Evolutionary conservation across 2,113 vertebrate genomes (phyloP), one percentile per base, ranked within the genome.

Genomic region (Ailurus styani): DNA sequence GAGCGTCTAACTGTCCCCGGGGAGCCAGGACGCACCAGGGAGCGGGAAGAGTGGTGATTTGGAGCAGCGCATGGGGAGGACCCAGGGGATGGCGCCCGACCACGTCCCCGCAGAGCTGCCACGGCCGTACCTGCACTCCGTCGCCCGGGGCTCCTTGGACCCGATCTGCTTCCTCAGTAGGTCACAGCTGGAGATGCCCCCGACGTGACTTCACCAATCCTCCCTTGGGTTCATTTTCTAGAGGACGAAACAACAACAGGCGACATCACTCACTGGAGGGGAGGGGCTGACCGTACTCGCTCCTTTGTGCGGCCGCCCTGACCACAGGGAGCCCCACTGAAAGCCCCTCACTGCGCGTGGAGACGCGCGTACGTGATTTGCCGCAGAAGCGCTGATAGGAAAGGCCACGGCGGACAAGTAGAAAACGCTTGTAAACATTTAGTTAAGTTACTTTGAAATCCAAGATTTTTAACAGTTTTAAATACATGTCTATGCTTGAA

Each of bases 161-260:
- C 99, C 98, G 98, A 98, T 97, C 98, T 98, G 98, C 98, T 98
- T 98, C 98, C 98, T 98, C 97, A 98, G 98, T 95, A 97, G 96
- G 97, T 97, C 97, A 95, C 96, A 97, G 93, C 93, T 97, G 98
- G 91, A 97, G 98, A 97, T 72, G 98, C 98, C 98, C 97, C 98
- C 98, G 97, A 98, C 72, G 87, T 84, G 91, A 98, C 97, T 42
- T 99, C 99, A 99, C 99, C 99, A 99, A 93, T 97, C 98, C 99
- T 99, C 98, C 98, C 99, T 98, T 98, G 98, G 97, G 99, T 98
- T 99, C 99, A 99, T 99, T 99, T 99, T 99, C 99, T 99, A 91
- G 98, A 99, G 93, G 96, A 64, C 87, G 98, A 97, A 91, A 98
- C 79, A 79, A 96, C 57, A 97, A 87, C 78, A 31, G 42, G 92